These are phyloP conservation scores for Sebastiscus tertius DNA, from an alignment of 2,797 vertebrate species.

Conservation along the genomic window DNA sequence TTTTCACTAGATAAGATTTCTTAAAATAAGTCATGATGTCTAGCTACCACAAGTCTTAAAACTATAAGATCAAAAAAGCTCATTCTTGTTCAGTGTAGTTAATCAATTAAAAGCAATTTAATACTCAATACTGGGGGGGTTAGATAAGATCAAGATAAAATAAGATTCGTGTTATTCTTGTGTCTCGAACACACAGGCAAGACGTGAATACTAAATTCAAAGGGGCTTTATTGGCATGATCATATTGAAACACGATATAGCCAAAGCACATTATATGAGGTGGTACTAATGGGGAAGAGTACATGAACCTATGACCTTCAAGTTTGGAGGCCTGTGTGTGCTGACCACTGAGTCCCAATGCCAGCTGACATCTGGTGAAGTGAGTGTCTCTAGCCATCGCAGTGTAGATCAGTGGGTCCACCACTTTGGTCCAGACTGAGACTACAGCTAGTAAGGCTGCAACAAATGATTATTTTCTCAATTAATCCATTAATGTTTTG, in stretches of 20 bases:
- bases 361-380: background rate
- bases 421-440: background rate
- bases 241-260: background rate
- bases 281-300: background rate
- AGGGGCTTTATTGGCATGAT: background rate
- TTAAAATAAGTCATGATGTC: background rate
- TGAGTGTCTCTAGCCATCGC: too few species aligned
- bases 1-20: background rate
- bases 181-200: background rate
- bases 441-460: background rate
- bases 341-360: background rate
- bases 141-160: background rate
- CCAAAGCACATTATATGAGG: background rate
- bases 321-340: background rate
- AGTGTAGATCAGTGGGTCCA: background rate
- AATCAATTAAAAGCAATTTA: background rate
- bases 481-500: background rate
- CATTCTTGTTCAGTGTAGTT: background rate
- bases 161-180: background rate
- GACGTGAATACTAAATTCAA: background rate
- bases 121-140: background rate
- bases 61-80: background rate
- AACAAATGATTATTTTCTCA: background rate
- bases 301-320: background rate
- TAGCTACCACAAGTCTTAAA: background rate